Evolutionary conservation across 2,113 vertebrate species (phyloP).

Genomic region (Progne subis): DNA sequence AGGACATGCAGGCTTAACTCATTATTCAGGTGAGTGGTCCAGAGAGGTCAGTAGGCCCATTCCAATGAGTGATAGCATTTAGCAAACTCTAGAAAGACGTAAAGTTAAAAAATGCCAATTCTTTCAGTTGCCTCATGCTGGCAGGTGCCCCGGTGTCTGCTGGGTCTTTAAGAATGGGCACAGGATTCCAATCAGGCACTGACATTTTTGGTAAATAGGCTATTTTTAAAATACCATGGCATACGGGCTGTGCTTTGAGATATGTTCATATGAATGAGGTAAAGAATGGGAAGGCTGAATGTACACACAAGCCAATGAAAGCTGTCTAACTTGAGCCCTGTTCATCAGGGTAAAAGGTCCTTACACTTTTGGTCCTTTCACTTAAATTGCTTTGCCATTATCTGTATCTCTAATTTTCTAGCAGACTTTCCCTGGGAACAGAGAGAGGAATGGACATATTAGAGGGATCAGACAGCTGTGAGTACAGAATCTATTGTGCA

Average conservation of each 20-base stretch:
- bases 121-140: background rate
- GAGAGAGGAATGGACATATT: constrained; percentile 19
- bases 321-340: background rate
- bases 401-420: constrained; percentile 31
- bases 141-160: background rate
- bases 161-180: background rate
- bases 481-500: constrained; percentile 3
- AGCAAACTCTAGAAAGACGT: background rate
- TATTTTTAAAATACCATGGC: background rate
- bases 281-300: background rate
- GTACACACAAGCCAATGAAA: background rate
- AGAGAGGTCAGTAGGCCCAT: background rate
- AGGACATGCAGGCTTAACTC: background rate
- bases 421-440: background rate
- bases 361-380: constrained; percentile 2
- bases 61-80: background rate
- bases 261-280: constrained; percentile 6
- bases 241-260: background rate
- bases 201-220: constrained; percentile 21
- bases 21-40: background rate
- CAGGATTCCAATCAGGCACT: background rate
- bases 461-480: background rate
- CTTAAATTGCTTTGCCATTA: constrained; percentile 33
- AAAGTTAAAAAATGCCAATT: background rate
- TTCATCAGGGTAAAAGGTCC: background rate